These are phyloP conservation scores for Sebastiscus albofasciatus DNA, from an alignment of 2,797 vertebrate species.

Conservation along the genomic window DNA sequence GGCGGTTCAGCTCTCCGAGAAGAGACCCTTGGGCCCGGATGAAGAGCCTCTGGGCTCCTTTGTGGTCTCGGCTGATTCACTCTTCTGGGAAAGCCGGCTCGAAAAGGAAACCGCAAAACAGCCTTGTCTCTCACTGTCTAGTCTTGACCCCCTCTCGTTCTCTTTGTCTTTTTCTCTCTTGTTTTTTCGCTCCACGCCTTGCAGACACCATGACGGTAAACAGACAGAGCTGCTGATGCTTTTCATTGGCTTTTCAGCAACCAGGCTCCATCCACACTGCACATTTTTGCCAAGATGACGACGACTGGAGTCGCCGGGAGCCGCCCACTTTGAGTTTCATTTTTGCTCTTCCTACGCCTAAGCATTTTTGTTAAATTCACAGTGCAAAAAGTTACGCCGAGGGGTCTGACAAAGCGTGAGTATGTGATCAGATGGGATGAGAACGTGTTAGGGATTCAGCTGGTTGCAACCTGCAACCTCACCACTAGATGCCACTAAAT, in stretches of 20 bases:
- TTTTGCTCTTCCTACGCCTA: no score
- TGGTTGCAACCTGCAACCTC: no score
- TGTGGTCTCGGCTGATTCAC: constrained; percentile 79
- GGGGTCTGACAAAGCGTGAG: no score
- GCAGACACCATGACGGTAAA: background rate
- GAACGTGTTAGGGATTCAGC: no score
- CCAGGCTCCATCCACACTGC: no score
- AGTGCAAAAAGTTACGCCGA: no score
- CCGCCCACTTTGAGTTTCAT: no score
- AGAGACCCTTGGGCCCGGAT: constrained; percentile 61
- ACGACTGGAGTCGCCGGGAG: no score
- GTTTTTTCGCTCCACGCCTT: background rate
- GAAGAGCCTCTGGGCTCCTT: constrained; percentile 69
- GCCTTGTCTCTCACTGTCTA: constrained; percentile 46
- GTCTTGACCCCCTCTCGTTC: constrained; percentile 13
- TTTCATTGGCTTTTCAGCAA: background rate
- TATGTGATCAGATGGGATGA: no score
- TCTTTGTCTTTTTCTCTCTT: constrained; percentile 4
- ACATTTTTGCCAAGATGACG: no score
- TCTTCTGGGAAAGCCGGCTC: constrained; percentile 72
- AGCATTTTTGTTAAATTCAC: no score
- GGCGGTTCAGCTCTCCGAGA: constrained; percentile 11
- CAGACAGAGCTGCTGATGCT: background rate
- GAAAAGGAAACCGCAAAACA: constrained; percentile 54
- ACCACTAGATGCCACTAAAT: no score